Conservation (phyloP, 2,888 invertebrate genomes). For the Neocrepidodera transversa region DNA sequence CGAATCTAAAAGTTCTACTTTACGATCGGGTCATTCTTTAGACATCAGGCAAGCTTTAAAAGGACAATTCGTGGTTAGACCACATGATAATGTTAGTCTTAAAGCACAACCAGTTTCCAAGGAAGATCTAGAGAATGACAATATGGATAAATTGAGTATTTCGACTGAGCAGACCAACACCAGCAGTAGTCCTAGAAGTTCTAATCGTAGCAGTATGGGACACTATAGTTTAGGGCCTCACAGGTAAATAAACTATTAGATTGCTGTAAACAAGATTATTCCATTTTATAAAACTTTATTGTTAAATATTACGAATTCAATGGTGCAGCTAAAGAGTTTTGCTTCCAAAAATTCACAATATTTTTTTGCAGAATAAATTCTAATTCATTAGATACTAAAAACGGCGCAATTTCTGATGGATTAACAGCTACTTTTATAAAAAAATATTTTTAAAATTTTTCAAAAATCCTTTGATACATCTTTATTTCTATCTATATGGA, state of each 20-base stretch:
- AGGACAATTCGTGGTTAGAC: constrained; percentile 69
- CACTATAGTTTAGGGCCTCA: constrained; percentile 59
- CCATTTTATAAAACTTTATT: too few species aligned
- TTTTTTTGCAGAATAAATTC: too few species aligned
- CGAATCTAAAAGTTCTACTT: constrained; percentile 45
- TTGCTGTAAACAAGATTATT: too few species aligned
- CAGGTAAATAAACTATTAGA: constrained; percentile 49
- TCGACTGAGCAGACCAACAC: constrained; percentile 33
- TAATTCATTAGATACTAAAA: too few species aligned
- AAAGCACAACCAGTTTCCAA: constrained; percentile 62
- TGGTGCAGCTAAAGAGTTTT: too few species aligned
- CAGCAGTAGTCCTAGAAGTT: constrained; percentile 57
- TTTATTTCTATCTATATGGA: too few species aligned
- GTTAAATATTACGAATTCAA: too few species aligned
- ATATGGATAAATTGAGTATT: constrained; percentile 20
- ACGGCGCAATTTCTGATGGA: too few species aligned
- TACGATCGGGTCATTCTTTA: constrained; percentile 52
- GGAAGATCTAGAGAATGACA: constrained; percentile 7
- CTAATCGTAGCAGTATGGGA: constrained; percentile 60
- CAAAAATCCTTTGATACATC: too few species aligned
- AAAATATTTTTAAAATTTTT: too few species aligned
- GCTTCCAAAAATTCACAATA: too few species aligned
- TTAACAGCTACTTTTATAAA: too few species aligned
- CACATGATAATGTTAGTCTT: constrained; percentile 71
- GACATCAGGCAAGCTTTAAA: constrained; percentile 57